Base-by-base conservation (phyloP, 2,888 invertebrate species). In the Xiphydria camelus region DNA sequence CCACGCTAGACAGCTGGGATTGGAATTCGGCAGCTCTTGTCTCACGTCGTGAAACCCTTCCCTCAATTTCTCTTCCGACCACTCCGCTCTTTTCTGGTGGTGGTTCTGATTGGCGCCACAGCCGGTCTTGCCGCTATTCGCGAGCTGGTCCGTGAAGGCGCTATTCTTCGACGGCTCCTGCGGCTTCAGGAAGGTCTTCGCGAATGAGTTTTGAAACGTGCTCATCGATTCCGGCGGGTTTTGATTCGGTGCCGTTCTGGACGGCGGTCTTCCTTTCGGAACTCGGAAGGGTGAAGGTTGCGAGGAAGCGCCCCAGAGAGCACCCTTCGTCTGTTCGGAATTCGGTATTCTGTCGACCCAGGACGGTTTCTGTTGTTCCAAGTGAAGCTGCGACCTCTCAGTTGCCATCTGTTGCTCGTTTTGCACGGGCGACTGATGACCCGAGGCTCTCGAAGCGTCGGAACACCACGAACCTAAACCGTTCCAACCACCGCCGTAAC, bases 191-290 rank as follows among this genome's bases (percentile, higher is more conserved):
- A 84, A 85, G 4, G 84, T 83, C 4, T 68, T 67, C 1, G 66
- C 51, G 20, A 68, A 61, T 15, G 62, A 40, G 51, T 61, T 64
- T 38, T 70, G 68, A 48, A 80, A 78, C 50, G 78, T 77, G 55
- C 79, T 81, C 32, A 78, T 42, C 2, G 73, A 68, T 9, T 76
- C 68, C 37, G 81, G 79, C 1, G 75, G 71, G 17, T 80, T 78
- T 55, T 69, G 70, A 39, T 64, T 70, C n/a, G 79, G 78, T 6
- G 76, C 75, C 20, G 81, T 82, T 47, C 84, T 77, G 3, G 84
- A 85, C 20, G 83, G 85, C 20, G 83, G 84, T 56, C 83, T 78
- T 1, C 83, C 83, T 71, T 82, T 84, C 2, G 85, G 85, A 14
- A 85, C 82, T 61, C 85, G 76, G 59, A 85, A 85, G 6, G 84